These are phyloP conservation scores for Dendrolimus pini DNA, from an alignment of 2,888 invertebrate genomes.

Conservation along the genomic window DNA sequence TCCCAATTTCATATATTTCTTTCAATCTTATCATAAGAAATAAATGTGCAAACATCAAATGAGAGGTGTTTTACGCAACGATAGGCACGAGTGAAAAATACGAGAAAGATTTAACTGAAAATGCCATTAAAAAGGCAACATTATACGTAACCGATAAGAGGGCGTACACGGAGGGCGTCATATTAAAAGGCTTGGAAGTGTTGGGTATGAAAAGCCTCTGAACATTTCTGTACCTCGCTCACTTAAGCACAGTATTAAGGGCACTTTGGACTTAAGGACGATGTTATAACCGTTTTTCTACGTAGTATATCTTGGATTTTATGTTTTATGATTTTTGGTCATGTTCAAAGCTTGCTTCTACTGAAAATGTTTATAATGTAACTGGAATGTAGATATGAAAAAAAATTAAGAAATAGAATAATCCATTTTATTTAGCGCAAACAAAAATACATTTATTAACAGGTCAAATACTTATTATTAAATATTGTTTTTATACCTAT, in stretches of 20 bases:
- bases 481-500: too few species aligned
- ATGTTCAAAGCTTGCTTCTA: constrained; percentile 13
- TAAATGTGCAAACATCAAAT: background rate
- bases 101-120: constrained; percentile 24
- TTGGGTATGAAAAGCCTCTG: constrained; percentile 69
- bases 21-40: background rate
- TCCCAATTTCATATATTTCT: background rate
- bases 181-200: constrained; percentile 75
- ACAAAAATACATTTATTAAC: too few species aligned
- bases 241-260: constrained; percentile 74
- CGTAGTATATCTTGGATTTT: background rate
- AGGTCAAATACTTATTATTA: too few species aligned
- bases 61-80: background rate
- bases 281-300: constrained; percentile 45
- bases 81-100: background rate
- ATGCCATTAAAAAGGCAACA: constrained; percentile 58
- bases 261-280: constrained; percentile 63
- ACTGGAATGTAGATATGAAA: too few species aligned
- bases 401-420: too few species aligned
- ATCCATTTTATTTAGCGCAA: too few species aligned
- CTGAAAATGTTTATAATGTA: too few species aligned
- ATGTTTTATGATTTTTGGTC: background rate
- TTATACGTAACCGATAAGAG: constrained; percentile 48
- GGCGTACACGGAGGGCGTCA: constrained; percentile 49
- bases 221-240: constrained; percentile 68